Percentiles rank a stretch among this genome's conserved stretches.
phyloP scores from a whole-genome alignment of 1,140 invertebrate genomes.

The Zaprionus africanus region DNA sequence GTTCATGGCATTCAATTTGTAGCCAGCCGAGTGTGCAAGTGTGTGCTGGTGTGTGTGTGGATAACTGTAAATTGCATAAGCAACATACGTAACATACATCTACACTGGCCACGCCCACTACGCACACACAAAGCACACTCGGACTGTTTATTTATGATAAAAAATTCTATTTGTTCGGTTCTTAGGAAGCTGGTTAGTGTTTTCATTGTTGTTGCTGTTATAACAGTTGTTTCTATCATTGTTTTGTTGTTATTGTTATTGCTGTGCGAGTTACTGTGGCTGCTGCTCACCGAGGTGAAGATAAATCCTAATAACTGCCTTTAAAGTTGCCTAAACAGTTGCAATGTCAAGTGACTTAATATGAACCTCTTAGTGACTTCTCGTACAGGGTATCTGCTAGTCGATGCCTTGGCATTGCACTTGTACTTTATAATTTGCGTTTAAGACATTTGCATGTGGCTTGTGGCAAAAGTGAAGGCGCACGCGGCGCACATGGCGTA shows the following conservation, averaged over 20 bases:
- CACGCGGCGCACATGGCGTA: conserved; percentile 26
- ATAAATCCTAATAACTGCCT: no score
- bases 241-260: not conserved
- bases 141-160: conserved; percentile 36
- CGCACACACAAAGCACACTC: not conserved
- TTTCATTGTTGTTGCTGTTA: not conserved
- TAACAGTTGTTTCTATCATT: not conserved
- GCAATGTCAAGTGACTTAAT: not conserved
- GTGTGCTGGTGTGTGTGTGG: conserved; percentile 14
- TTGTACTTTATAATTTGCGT: not conserved
- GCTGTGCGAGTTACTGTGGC: not conserved
- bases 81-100: conserved; percentile 1
- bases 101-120: conserved; percentile 11
- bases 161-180: conserved; percentile 21
- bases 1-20: conserved; percentile 33
- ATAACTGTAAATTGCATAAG: conserved; percentile 20
- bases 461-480: not conserved
- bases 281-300: not conserved
- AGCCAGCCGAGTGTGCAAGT: not conserved
- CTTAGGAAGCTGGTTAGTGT: not conserved
- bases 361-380: no score
- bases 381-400: not conserved
- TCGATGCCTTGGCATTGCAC: not conserved
- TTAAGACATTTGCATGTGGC: conserved; percentile 13
- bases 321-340: not conserved